A percentile compares a stretch with the other conserved stretches of the same genome.
Evolutionary conservation across 92 coral and sea anemone genomes (phyloP).

Genomic region (Nematostella vectensis): DNA sequence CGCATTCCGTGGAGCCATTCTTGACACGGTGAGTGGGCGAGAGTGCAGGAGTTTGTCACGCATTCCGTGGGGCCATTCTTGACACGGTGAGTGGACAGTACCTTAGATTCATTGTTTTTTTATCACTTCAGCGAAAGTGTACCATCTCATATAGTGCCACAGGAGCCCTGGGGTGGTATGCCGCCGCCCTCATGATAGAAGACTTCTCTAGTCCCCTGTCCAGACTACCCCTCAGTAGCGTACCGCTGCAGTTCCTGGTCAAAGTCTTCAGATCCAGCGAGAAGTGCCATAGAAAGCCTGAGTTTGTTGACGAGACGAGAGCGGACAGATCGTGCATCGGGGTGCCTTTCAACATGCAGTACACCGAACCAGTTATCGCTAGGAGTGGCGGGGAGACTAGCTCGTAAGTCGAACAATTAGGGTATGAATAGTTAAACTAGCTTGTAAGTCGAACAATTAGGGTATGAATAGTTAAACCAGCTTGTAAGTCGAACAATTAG

Average conservation of each 20-base stretch:
- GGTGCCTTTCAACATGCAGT: constrained; percentile 38
- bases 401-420: too few relatives aligned
- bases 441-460: too few relatives aligned
- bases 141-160: neutral
- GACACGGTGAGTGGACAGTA: constrained; percentile 2
- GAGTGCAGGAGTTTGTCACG: constrained; percentile 39
- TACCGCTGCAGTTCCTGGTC: constrained; percentile 67
- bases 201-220: constrained; percentile 47
- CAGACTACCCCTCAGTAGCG: constrained; percentile 46
- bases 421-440: too few relatives aligned
- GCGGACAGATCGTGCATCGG: constrained; percentile 70
- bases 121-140: neutral
- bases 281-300: constrained; percentile 44
- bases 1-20: constrained; percentile 32
- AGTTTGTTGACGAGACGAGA: constrained; percentile 49
- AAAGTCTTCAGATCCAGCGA: constrained; percentile 34
- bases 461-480: too few relatives aligned
- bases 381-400: constrained; percentile 42
- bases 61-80: constrained; percentile 35
- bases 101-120: neutral
- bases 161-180: constrained; percentile 39
- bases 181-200: constrained; percentile 58
- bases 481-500: too few relatives aligned
- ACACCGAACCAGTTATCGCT: constrained; percentile 54
- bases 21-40: constrained; percentile 25